Percentiles rank a stretch among this genome's conserved stretches.
These are phyloP conservation scores for Thamnophis sirtalis DNA, from an alignment of 2,113 vertebrate species.

Conservation along the genomic window DNA sequence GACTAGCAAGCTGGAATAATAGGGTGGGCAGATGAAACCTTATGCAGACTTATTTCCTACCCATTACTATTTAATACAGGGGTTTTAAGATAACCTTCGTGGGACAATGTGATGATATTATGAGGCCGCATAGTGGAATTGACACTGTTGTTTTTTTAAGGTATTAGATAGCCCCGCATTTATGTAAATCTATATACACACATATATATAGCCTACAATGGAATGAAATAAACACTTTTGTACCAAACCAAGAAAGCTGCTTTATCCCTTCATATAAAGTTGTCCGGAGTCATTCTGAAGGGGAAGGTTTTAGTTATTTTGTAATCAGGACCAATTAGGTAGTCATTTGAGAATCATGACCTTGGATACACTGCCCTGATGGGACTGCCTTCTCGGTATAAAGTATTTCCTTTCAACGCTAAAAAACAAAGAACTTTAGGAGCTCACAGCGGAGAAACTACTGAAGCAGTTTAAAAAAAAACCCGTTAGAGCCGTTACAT, in stretches of 20 bases:
- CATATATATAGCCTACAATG: background rate
- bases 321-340: too few species aligned
- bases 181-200: background rate
- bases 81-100: background rate
- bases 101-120: background rate
- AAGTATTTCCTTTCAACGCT: background rate
- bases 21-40: background rate
- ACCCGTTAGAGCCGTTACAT: slow-evolving; percentile 24
- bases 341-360: background rate
- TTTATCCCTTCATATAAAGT: background rate
- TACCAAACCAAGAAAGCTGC: background rate
- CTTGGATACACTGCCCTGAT: background rate
- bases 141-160: background rate
- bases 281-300: background rate
- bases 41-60: background rate
- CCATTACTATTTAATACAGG: background rate
- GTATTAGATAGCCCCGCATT: background rate
- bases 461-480: background rate
- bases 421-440: background rate
- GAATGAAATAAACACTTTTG: background rate
- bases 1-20: background rate
- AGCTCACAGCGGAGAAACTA: too few species aligned
- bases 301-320: background rate
- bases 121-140: background rate
- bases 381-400: background rate